Base-by-base conservation (phyloP, 1,140 invertebrate species). In the Plectus sambesii region DNA sequence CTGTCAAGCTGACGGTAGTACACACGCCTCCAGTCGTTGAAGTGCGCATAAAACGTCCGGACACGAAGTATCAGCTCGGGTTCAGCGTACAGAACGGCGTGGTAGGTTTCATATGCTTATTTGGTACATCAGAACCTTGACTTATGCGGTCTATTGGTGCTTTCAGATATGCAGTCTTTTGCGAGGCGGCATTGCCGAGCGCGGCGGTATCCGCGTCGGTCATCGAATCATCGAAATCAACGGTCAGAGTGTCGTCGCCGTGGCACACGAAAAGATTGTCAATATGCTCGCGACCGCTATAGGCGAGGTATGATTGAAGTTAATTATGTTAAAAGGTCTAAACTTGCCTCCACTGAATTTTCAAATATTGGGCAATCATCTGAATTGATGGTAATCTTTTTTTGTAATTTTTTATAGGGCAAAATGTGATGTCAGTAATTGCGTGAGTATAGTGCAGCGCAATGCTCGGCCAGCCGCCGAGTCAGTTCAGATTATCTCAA, bases 11-110 rank as follows among this genome's bases (percentile, higher is more conserved):
- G 59, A 97, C 90, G 12, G 88, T 98, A 47, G 94, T 99, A 36
- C 90, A 92, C 48, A 98, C 93, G 76, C 86, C 93, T 35, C 93
- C 94, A 20, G 94, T 99, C n/a, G 93, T 98, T 39, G 94, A 99
- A 75, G 94, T 99, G 24, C 87, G 94, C 74, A 98, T 99, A 58
- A 94, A 96, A 73, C 74, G 94, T 69, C 94, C 94, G 0, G 90
- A 99, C 72, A 94, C 92, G 22, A 97, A 98, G 74, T 98, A 97
- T 75, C 94, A 98, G 72, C 78, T 99, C 49, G 94, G 94, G 25
- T 99, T 99, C 74, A 96, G 89, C 78, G 94, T 99, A 60, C 94
- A 99, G 75, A 98, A 99, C 73, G 94, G 94, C 65, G 92, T 98
- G 70, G 87, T 92, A 74, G 80, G 84, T 80, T n/a, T 8, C n/a